Conservation (phyloP, 2,797 vertebrate genomes). For the Glossophaga mutica region DNA sequence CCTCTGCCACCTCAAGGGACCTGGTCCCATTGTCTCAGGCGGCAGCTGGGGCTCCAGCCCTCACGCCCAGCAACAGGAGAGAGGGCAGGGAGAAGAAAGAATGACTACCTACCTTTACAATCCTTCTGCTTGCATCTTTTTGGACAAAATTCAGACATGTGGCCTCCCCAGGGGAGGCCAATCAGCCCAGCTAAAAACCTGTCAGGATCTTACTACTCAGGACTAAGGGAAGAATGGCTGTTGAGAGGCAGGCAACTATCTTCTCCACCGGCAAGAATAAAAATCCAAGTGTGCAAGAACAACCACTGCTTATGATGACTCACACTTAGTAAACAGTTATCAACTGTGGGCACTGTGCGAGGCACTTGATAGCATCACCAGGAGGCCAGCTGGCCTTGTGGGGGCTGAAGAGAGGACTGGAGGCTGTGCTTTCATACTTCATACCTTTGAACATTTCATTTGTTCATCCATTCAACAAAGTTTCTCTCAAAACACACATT, state of each 20-base stretch:
- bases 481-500: neutral
- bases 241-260: neutral
- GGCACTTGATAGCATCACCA: neutral
- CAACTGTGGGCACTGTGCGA: neutral
- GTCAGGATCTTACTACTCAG: neutral
- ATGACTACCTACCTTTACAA: neutral
- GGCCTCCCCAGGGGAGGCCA: neutral
- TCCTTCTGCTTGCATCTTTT: neutral
- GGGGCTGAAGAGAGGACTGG: neutral
- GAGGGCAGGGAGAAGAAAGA: neutral
- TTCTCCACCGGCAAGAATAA: neutral
- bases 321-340: neutral
- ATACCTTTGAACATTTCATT: neutral
- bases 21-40: neutral
- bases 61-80: neutral
- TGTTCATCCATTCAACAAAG: neutral
- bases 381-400: neutral
- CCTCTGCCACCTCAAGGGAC: neutral
- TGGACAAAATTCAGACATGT: neutral
- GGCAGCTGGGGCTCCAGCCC: neutral
- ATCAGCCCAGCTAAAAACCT: neutral
- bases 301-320: neutral
- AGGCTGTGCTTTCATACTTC: neutral
- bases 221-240: neutral
- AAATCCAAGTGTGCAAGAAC: neutral